phyloP scores from a whole-genome alignment of 2,888 invertebrate genomes.

The Drosophila flavopinicola region DNA sequence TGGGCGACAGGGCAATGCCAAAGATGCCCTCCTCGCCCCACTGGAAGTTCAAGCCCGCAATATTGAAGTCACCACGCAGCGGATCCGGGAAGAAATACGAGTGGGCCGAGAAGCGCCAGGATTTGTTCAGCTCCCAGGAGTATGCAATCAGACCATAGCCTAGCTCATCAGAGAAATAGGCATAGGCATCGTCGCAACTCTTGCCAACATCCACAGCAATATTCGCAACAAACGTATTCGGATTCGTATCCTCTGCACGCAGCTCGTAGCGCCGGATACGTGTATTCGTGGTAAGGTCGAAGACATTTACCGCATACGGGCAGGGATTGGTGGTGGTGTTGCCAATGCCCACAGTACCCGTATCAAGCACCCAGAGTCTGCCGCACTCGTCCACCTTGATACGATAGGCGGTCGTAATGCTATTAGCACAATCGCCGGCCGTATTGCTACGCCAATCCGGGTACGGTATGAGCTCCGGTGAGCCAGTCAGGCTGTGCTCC shows the following conservation, averaged over 20 bases:
- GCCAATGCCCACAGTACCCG: constrained; percentile 92
- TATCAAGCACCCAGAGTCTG: constrained; percentile 93
- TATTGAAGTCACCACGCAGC: constrained; percentile 90
- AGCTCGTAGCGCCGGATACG: constrained; percentile 89
- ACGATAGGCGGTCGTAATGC: constrained; percentile 91
- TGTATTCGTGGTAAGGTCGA: constrained; percentile 90
- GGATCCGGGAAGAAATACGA: constrained; percentile 93
- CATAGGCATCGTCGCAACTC: constrained; percentile 90
- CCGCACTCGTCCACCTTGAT: constrained; percentile 92
- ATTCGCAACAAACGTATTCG: constrained; percentile 93
- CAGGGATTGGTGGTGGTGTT: constrained; percentile 91
- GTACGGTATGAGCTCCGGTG: constrained; percentile 91
- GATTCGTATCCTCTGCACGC: constrained; percentile 89
- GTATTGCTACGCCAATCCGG: constrained; percentile 91
- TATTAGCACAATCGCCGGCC: constrained; percentile 90
- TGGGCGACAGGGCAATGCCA: constrained; percentile 90
- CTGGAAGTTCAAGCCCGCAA: constrained; percentile 92
- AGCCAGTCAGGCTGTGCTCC: constrained; percentile 88
- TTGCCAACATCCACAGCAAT: constrained; percentile 92
- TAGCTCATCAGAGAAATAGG: constrained; percentile 92
- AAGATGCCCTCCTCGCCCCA: constrained; percentile 94
- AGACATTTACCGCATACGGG: constrained; percentile 91
- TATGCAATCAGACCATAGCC: constrained; percentile 93
- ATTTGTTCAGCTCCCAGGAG: constrained; percentile 90
- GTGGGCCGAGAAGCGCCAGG: constrained; percentile 91